Conservation (phyloP, 2,113 vertebrate species). For the Brienomyrus brachyistius region DNA sequence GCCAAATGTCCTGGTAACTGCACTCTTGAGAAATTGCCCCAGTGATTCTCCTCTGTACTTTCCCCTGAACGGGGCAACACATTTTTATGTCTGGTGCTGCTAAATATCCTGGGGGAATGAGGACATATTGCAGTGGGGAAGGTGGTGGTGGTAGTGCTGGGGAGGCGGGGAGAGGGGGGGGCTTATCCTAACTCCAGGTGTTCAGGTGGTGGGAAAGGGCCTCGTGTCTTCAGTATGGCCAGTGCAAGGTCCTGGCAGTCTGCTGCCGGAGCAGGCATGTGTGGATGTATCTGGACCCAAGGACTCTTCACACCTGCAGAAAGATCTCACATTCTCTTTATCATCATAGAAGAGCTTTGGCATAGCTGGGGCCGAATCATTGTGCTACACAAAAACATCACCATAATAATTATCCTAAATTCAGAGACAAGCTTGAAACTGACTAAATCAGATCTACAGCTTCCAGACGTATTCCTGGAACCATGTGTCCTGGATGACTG, state of each 20-base stretch:
- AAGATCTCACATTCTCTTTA: neutral
- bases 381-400: neutral
- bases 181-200: neutral
- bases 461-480: conserved; percentile 17
- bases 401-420: neutral
- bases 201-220: neutral
- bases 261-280: neutral
- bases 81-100: conserved; percentile 72
- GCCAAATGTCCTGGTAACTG: conserved; percentile 45
- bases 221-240: neutral
- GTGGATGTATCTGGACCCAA: neutral
- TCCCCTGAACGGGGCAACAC: conserved; percentile 60
- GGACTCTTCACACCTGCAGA: neutral
- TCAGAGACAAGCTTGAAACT: neutral
- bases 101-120: conserved; percentile 3
- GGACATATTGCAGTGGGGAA: neutral
- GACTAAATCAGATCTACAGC: neutral
- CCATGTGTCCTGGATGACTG: conserved; percentile 1
- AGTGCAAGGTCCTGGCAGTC: neutral
- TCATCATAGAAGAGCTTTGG: neutral
- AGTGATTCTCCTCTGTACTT: conserved; percentile 52
- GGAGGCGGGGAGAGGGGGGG: neutral
- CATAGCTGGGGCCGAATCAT: neutral
- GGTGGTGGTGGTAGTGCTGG: neutral
- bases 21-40: conserved; percentile 45